Base-by-base conservation (phyloP, 2,888 invertebrate genomes). In the Bombylius discolor region DNA sequence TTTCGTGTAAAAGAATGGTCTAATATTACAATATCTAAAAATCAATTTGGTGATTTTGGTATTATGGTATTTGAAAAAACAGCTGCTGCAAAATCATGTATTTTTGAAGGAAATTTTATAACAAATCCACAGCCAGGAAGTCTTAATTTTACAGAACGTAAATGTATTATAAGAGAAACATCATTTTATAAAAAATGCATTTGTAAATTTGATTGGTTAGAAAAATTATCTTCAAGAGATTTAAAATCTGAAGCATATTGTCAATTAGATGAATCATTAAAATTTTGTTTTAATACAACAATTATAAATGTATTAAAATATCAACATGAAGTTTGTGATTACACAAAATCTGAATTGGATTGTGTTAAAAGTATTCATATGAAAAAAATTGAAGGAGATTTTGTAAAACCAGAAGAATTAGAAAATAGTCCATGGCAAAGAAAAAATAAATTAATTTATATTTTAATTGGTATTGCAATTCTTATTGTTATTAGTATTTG, bases 241-340 rank as follows among this genome's bases (percentile, higher is more conserved):
- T 57, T 72, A n/a, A 64, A 66, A 44, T 64, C 72, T 4, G 70
- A 72, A 58, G 64, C 65, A 11, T 70, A 71, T 53, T 74, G 74
- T 53, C 64, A 61, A 5, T 60, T 73, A 5, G 63, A 64, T 42
- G 57, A 65, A 14, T 62, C 62, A 1, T 53, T 71, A 46, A 57
- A 62, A 5, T 58, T 56, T 5, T 74, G 74, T 55, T 70, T 73
- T 36, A 73, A 73, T 53, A 64, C 66, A 5, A 66, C 59, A 33
- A 63, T 64, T 5, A 65, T 71, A 49, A 69, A 72, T 58, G 62
- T 68, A 6, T 64, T 68, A 5, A 68, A 68, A 44, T 74, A 69
- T 56, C 59, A 64, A 33, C 63, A 68, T 33, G 71, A 71, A 52
- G 68, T 71, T 0, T 74, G 74, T 50, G 68, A 66, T 47, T 63